Conservation (phyloP, 1,140 invertebrate species). For the Metopolophium dirhodum region DNA sequence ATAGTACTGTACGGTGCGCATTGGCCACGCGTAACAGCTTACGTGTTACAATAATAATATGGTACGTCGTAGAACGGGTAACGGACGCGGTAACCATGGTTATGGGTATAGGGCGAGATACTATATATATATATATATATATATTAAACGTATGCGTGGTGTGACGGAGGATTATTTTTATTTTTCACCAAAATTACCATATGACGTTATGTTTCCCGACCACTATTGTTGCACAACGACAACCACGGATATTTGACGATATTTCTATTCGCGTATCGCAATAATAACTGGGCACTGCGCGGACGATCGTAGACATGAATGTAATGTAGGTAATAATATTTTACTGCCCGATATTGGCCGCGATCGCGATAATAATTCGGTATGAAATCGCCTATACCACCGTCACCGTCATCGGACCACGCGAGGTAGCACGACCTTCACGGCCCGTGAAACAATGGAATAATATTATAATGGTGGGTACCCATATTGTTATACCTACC, state of each 20-base stretch:
- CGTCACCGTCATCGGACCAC: neutral
- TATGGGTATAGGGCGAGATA: neutral
- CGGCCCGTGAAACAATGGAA: neutral
- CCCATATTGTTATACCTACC: no score
- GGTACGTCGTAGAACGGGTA: no score
- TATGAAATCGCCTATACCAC: neutral
- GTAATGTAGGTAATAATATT: neutral
- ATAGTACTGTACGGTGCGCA: neutral
- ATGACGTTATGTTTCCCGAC: neutral
- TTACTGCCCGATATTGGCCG: neutral
- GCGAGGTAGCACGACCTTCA: no score
- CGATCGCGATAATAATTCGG: neutral
- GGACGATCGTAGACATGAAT: neutral
- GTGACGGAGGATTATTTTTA: neutral
- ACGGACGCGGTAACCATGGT: neutral
- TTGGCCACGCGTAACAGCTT: neutral
- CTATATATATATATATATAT: no score
- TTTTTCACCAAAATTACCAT: neutral
- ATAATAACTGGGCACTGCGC: neutral
- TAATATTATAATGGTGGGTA: neutral
- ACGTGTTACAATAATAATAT: conserved; percentile 1
- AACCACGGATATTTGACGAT: no score
- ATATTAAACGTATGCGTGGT: no score
- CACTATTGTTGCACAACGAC: neutral
- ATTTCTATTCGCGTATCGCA: neutral